Base-by-base conservation (phyloP, 2,888 invertebrate genomes). In the Thereva unica region DNA sequence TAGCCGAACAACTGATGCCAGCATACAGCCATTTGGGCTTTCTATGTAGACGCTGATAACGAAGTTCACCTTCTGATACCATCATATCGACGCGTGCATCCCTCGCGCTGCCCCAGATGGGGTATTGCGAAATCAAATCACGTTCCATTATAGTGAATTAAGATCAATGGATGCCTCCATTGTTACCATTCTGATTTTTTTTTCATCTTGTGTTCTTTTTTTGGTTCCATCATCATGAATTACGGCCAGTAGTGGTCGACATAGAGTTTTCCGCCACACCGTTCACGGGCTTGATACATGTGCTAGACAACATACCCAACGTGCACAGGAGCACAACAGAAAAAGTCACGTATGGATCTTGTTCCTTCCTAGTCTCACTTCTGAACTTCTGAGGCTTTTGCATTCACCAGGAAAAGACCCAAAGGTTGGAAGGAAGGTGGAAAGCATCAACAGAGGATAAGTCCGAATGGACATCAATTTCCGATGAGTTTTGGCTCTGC, bases 91-190 rank as follows among this genome's bases (percentile, higher is more conserved):
- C 23, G 23, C 23, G 23, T 23, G 23, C 23, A 23, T 23, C 23
- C 23, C 23, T 23, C 23, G 23, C 23, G 23, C 23, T 23, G 23
- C 23, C 23, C 23, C 23, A 23, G 23, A 23, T 23, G 23, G 23
- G 23, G 23, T 10, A 64, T 67, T 67, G 38, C 59, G 67, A 64
- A 68, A 66, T 67, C 69, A 69, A 69, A 69, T 69, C 69, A 69
- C 69, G 69, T 69, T 63, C 67, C 69, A 69, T 69, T 65, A 61
- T 52, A 55, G 65, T 69, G 67, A 69, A 69, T 67, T 67, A 69
- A 69, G 69, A 69, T 69, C 69, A 69, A 69, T 69, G 67, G 59
- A 67, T 69, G 35, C 50, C 53, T 56, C 56, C 12, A 53, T 12
- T 50, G 41, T 49, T 41, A 10, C 42, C 45, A 61, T n/a, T 35